Conservation (phyloP, 1,140 invertebrate genomes). For the Drosophila seguyi region DNA sequence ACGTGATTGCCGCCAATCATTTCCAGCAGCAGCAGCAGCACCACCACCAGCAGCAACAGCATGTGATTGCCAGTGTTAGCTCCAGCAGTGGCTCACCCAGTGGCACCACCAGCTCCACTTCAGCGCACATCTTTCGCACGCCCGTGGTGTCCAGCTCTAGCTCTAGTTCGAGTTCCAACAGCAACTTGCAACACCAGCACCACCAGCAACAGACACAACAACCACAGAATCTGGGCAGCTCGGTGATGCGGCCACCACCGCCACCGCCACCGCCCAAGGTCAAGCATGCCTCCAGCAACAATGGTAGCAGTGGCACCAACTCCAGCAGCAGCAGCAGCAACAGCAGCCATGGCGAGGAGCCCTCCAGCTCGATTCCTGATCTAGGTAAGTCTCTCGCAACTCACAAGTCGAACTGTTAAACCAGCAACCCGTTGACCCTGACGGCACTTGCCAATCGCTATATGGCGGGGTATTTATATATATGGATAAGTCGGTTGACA, state of each 20-base stretch:
- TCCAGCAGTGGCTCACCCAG: constrained; percentile 53
- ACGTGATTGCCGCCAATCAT: constrained; percentile 72
- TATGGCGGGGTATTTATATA: constrained; percentile 13
- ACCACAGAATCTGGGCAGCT: constrained; percentile 40
- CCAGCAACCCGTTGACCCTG: constrained; percentile 72
- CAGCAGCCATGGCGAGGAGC: constrained; percentile 91
- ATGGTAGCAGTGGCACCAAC: constrained; percentile 7
- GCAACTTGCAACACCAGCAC: constrained; percentile 47
- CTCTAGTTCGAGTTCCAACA: constrained; percentile 37
- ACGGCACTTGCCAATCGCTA: constrained; percentile 58
- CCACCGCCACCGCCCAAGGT: constrained; percentile 87
- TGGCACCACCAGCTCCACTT: constrained; percentile 27
- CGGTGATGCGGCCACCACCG: constrained; percentile 87
- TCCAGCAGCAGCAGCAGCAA: constrained; percentile 38
- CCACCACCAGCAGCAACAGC: constrained; percentile 57
- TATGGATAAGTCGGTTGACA: constrained; percentile 32
- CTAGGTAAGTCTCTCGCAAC: constrained; percentile 88
- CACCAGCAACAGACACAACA: constrained; percentile 43
- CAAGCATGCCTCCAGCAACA: constrained; percentile 62
- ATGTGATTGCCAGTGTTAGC: constrained; percentile 60
- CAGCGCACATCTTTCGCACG: constrained; percentile 77
- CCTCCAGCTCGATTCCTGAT: constrained; percentile 93
- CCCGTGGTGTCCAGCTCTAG: constrained; percentile 81
- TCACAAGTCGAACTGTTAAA: constrained; percentile 21
- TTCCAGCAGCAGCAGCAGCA: constrained; percentile 66